A percentile compares a stretch with the other conserved stretches of the same genome.
Evolutionary conservation across 2,113 vertebrate genomes (phyloP).

Genomic region (Crotalus viridis): DNA sequence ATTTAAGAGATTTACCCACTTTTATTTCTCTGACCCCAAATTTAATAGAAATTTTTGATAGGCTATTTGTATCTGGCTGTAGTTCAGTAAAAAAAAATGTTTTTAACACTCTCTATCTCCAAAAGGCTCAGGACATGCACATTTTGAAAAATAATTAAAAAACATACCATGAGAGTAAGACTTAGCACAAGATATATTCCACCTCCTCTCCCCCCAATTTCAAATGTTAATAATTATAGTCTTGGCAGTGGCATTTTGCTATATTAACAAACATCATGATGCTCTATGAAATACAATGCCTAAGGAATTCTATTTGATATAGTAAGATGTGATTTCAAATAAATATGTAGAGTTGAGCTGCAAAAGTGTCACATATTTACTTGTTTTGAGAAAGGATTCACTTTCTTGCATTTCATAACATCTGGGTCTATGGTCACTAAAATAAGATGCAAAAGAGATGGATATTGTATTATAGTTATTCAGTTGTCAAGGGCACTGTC

Average conservation of each 20-base stretch:
- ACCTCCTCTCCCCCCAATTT: background rate
- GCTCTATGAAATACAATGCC: background rate
- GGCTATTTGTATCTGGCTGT: background rate
- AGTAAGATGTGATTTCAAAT: background rate
- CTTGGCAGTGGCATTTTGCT: background rate
- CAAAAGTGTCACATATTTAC: background rate
- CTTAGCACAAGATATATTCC: background rate
- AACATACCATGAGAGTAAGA: background rate
- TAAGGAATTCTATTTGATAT: background rate
- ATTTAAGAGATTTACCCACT: background rate
- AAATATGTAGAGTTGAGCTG: background rate
- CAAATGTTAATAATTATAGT: background rate
- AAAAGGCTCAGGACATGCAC: background rate
- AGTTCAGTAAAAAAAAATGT: background rate
- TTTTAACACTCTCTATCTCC: background rate
- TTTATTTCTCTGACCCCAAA: background rate
- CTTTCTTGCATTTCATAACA: background rate
- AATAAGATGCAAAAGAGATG: background rate
- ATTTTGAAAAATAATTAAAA: background rate
- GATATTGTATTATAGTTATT: background rate
- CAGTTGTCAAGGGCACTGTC: constrained; percentile 10
- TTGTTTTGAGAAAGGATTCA: background rate
- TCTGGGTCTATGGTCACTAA: background rate
- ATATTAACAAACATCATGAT: background rate
- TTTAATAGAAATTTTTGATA: background rate